Percentiles rank a stretch among this genome's conserved stretches.
Evolutionary conservation across 2,888 invertebrate species (phyloP).

Genomic region (Lomographa bimaculata): DNA sequence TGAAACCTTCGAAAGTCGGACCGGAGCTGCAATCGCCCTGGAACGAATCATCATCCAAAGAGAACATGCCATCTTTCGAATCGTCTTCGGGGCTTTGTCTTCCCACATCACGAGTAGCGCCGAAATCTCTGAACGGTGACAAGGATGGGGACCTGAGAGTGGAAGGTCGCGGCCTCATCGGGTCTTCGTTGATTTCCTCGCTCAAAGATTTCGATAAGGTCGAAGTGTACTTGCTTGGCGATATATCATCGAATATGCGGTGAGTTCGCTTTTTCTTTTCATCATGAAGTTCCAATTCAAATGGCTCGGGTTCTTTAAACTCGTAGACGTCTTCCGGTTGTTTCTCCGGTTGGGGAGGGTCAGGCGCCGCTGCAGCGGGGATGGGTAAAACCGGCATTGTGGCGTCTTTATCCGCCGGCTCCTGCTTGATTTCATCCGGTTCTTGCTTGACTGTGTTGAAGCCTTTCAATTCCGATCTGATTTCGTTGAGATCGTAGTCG

Average conservation of each 20-base stretch:
- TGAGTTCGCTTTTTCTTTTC: conserved; percentile 79
- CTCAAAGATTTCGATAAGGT: conserved; percentile 73
- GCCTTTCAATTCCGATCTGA: conserved; percentile 92
- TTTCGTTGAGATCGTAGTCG: conserved; percentile 93
- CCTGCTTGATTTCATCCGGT: conserved; percentile 65
- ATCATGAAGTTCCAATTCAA: conserved; percentile 90
- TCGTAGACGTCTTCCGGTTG: conserved; percentile 90
- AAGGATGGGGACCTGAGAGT: conserved; percentile 68
- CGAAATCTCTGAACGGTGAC: conserved; percentile 73
- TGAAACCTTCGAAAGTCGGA: conserved; percentile 81
- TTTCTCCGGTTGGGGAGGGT: conserved; percentile 59
- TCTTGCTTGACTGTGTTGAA: conserved; percentile 83
- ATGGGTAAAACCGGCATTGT: conserved; percentile 33
- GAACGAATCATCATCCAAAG: conserved; percentile 84
- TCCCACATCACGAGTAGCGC: conserved; percentile 80
- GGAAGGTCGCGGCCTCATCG: conserved; percentile 55
- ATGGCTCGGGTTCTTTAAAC: conserved; percentile 95
- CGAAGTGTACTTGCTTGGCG: conserved; percentile 75
- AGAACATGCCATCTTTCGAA: conserved; percentile 84
- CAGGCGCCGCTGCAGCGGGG: conserved; percentile 39
- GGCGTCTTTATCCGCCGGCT: conserved; percentile 52
- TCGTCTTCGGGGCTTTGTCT: conserved; percentile 86
- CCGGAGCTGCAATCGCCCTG: conserved; percentile 80
- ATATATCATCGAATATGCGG: conserved; percentile 79
- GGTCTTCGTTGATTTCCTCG: conserved; percentile 82